phyloP scores from a whole-genome alignment of 2,113 vertebrate genomes.

The Carassius auratus region DNA sequence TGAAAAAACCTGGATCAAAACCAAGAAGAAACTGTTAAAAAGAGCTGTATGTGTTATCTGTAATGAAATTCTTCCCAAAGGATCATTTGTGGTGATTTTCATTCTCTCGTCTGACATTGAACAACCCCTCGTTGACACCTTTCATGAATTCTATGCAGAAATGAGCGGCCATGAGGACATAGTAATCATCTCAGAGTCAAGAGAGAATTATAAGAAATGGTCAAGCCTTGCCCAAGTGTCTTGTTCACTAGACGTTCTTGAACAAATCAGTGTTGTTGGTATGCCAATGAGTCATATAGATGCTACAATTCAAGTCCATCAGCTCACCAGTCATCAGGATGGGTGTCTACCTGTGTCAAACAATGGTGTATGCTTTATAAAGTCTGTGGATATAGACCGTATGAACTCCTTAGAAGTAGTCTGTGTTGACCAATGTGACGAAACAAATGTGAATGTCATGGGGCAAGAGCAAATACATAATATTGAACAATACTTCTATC shows the following conservation, averaged over 20 bases:
- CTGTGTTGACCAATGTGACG: constrained; percentile 74
- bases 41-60: constrained; percentile 79
- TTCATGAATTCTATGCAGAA: constrained; percentile 80
- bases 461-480: constrained; percentile 64
- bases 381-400: constrained; percentile 72
- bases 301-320: constrained; percentile 73
- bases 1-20: constrained; percentile 80
- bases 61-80: constrained; percentile 75
- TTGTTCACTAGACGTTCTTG: constrained; percentile 68
- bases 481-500: constrained; percentile 77
- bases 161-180: constrained; percentile 82
- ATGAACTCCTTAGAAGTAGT: constrained; percentile 79
- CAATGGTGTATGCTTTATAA: constrained; percentile 69
- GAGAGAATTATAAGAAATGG: constrained; percentile 73
- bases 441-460: constrained; percentile 63
- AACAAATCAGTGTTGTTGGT: constrained; percentile 75
- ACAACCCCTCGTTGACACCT: constrained; percentile 78
- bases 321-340: constrained; percentile 59
- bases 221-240: constrained; percentile 71
- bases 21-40: constrained; percentile 72
- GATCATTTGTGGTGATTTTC: constrained; percentile 79
- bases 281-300: constrained; percentile 81
- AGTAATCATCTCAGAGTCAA: constrained; percentile 76
- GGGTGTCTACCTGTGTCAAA: constrained; percentile 72
- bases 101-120: constrained; percentile 76